phyloP scores from a whole-genome alignment of 1,140 invertebrate genomes.

The Leptopilina boulardi region DNA sequence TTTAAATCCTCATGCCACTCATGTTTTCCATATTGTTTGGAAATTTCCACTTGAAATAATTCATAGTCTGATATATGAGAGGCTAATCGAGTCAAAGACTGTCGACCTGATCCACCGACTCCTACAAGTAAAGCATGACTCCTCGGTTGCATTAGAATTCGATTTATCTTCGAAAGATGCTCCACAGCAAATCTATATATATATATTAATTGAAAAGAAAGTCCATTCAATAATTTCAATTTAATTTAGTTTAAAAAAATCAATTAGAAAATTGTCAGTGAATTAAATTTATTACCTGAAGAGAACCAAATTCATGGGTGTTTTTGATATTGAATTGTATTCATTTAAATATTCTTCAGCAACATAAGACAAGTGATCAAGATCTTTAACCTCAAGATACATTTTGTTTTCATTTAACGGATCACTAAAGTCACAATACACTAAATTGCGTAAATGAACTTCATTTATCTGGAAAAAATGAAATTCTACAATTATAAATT shows the following conservation, averaged over 20 bases:
- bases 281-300: conserved; percentile 81
- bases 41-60: conserved; percentile 94
- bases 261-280: too few species aligned
- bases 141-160: conserved; percentile 93
- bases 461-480: conserved; percentile 80
- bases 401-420: conserved; percentile 90
- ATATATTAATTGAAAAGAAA: neutral
- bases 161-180: conserved; percentile 93
- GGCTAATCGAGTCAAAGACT: conserved; percentile 91
- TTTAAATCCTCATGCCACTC: conserved; percentile 96
- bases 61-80: conserved; percentile 96
- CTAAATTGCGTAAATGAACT: conserved; percentile 88
- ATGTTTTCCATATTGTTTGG: conserved; percentile 86
- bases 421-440: conserved; percentile 97
- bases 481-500: conserved; percentile 2
- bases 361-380: conserved; percentile 86
- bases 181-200: conserved; percentile 93
- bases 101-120: conserved; percentile 93
- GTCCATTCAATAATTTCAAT: neutral
- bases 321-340: conserved; percentile 97
- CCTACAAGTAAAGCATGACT: conserved; percentile 91
- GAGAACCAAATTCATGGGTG: conserved; percentile 96
- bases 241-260: too few species aligned
- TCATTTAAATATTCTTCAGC: conserved; percentile 93
- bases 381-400: conserved; percentile 91